Evolutionary conservation across 2,888 invertebrate genomes (phyloP), one percentile per base, ranked within the genome.

Genomic region (Microdon myrmicae): DNA sequence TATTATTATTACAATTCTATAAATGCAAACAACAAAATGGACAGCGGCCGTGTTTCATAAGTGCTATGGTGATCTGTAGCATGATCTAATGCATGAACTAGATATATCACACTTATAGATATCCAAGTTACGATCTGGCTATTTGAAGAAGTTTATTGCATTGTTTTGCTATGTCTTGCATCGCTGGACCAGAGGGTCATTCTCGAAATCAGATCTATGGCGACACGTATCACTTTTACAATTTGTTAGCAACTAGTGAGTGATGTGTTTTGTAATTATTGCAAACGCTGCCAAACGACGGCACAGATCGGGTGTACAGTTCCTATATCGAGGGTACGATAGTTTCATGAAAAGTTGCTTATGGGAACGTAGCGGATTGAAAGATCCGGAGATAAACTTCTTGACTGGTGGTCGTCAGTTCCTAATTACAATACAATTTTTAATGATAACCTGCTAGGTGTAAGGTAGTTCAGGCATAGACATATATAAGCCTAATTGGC

Each of bases 1-100:
- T 58, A 56, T 56, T 61, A 49, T 64, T 56, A 61, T 56, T 64
- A 58, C 58, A 58, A 64, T 64, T 58, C 58, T 64, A 53, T 64
- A 64, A 64, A 64, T 58, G 47, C 51, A 53, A 56, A 56, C 45
- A 56, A 41, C 26, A 29, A 28, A 28, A 28, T 28, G 47, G 20
- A 19, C 49, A 26, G 10, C 29, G 35, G 25, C 29, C 25, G 55
- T n/a, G n/a, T 49, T 55, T 61, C 44, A 41, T 64, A 56, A 45
- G 41, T 47, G 41, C 23, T 43, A n/a, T n/a, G 37, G 29, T 39
- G 44, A 44, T 44, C 34, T 25, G 23, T 4, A 10, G 13, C 4
- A 39, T 13, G 8, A n/a, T n/a, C n/a, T n/a, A n/a, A n/a, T n/a
- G n/a, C n/a, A n/a, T n/a, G n/a, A n/a, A 31, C 8, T 39, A 25